Base-by-base conservation (phyloP, 2,888 invertebrate species). In the Perizoma flavofasciatum region DNA sequence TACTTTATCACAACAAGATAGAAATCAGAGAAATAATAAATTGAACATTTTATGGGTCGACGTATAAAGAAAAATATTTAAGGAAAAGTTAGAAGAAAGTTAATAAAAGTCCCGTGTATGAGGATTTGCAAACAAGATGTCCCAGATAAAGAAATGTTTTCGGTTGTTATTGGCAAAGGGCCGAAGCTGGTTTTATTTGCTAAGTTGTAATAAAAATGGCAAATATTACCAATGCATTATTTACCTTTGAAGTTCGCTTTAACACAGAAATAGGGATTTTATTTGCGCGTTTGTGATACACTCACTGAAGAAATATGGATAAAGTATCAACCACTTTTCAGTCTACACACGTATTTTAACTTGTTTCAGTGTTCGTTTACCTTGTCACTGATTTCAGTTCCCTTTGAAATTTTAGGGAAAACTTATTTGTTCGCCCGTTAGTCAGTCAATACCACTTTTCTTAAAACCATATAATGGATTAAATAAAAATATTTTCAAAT, bases 41-140 rank as follows among this genome's bases (percentile, higher is more conserved):
- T 61, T 53, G 49, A 22, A 49, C 53, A 48, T 48, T 66, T 66
- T 63, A 66, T 63, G 63, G 56, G 44, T 54, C 45, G 53, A 45
- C 37, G 58, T 59, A 53, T 59, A 49, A 59, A 62, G 62, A 65
- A 59, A 54, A 54, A 66, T 66, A 65, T 69, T 65, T 65, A 63
- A 69, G 60, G 40, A 54, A 58, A 66, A 68, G 61, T 68, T 68
- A 55, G 56, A 45, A 55, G 59, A 62, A 64, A 68, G 68, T 66
- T 69, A 68, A 68, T 68, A 68, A 51, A 65, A 68, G 55, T 58
- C 48, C 41, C 22, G 61, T 44, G 61, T 60, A 62, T 65, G 61
- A 65, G 62, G 65, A 65, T 65, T 66, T 66, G 59, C 66, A 58
- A 68, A 69, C 67, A 69, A 69, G 68, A 67, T 69, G 68, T 49